Evolutionary conservation across 53 echinoderm and acorn worm genomes (phyloP).

Genomic region (Echinometra lucunter): DNA sequence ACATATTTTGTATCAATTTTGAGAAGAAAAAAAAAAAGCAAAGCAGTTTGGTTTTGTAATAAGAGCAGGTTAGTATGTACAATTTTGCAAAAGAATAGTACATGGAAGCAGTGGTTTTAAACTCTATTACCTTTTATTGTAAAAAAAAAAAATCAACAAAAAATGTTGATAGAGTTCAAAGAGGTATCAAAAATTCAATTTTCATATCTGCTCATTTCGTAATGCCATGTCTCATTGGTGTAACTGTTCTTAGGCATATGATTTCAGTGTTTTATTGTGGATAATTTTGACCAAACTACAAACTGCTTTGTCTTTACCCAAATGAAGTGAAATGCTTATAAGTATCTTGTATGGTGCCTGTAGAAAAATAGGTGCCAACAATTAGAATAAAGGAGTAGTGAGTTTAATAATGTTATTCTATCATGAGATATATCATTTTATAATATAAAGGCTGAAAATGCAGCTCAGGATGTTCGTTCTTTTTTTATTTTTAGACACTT

Average conservation of each 20-base stretch:
- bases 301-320: too few relatives aligned
- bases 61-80: too few relatives aligned
- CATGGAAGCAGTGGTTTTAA: background rate
- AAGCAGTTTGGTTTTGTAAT: background rate
- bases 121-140: too few relatives aligned
- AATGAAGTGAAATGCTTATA: too few relatives aligned
- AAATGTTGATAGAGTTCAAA: background rate
- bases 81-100: too few relatives aligned
- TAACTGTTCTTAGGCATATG: background rate
- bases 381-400: background rate
- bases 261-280: background rate
- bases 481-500: background rate
- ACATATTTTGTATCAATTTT: background rate
- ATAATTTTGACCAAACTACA: too few relatives aligned
- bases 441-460: constrained; percentile 9
- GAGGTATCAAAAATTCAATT: too few relatives aligned
- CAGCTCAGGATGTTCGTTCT: background rate
- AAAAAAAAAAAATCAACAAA: too few relatives aligned
- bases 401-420: background rate
- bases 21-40: too few relatives aligned
- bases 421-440: background rate
- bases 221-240: background rate
- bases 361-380: background rate
- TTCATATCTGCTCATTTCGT: background rate
- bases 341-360: background rate